phyloP scores from a whole-genome alignment of 2,113 vertebrate species.

The Emberiza fucata region DNA sequence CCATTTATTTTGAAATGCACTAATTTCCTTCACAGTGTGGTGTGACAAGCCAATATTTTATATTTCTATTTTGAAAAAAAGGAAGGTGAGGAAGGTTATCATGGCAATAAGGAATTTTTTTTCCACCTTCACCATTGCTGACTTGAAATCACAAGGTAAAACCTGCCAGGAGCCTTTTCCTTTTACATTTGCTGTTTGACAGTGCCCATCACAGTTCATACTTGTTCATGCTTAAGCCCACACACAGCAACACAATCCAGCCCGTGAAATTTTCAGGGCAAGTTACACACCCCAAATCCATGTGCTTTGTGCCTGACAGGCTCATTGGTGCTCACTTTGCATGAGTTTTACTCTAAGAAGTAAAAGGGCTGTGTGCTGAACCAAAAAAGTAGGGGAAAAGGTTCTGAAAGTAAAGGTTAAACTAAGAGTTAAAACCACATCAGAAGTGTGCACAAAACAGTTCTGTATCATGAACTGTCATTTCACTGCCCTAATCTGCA shows the following conservation, averaged over 20 bases:
- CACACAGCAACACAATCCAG: not conserved
- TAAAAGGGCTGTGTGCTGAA: not conserved
- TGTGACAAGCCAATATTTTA: not conserved
- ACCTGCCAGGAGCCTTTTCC: not conserved
- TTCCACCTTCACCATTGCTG: not conserved
- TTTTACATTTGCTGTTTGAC: not conserved
- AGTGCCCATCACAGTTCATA: not conserved
- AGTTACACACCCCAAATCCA: not conserved
- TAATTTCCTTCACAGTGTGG: not conserved
- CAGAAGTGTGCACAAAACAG: not conserved
- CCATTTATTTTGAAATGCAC: not conserved
- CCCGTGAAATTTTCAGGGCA: not conserved
- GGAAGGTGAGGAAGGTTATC: not conserved
- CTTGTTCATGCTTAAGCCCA: not conserved
- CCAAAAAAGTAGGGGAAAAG: not conserved
- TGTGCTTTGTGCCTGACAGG: not conserved
- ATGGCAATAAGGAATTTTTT: not conserved
- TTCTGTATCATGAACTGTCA: not conserved
- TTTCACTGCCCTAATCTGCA: not conserved
- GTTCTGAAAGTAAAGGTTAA: not conserved
- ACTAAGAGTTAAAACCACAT: not conserved
- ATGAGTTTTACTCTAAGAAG: not conserved
- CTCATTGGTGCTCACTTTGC: not conserved
- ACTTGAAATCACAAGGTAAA: not conserved
- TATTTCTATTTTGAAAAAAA: not conserved